Evolutionary conservation across 2,888 invertebrate species (phyloP), one percentile per base, ranked within the genome.

Genomic region (Athrips mouffetella): DNA sequence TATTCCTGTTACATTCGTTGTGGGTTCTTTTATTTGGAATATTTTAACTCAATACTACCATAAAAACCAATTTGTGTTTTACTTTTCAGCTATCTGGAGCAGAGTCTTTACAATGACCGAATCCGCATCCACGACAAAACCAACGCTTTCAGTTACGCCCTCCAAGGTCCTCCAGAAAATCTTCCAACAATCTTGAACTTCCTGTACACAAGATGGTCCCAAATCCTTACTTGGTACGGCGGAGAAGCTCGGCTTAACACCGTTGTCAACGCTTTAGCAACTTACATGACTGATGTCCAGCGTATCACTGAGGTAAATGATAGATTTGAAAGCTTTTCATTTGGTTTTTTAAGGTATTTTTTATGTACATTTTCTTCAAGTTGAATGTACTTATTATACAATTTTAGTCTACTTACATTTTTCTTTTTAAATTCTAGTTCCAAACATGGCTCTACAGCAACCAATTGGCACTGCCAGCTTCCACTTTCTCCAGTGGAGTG

Each of bases 101-200:
- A 85, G 61, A 77, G 89, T 0, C 68, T 91, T 58, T 63, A 73
- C 48, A 80, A 72, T 51, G 76, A 76, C 49, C 78, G 62, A 47
- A 81, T 91, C 58, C 74, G 91, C 58, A 59, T 75, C 56, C 83
- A 90, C 71, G 83, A 91, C 71, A 74, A 80, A 10, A 73, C 82
- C 1, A 82, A 81, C 37, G 89, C 77, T 49, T 78, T 89, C 76
- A 61, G 66, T 2, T 88, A 73, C 10, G 90, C 92, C 0, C 88
- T 91, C 18, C 81, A 82, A 41, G 90, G 89, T 48, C 91, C 90
- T 65, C 73, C 67, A 6, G 87, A 89, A 59, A 92, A 92, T 55
- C 67, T 91, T 7, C 69, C 74, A 0, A 65, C 80, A 1, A 90
- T 91, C 0, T 84, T 91, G 2, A 64, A 86, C 8, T 91, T 91